Evolutionary conservation across 2,888 invertebrate genomes (phyloP).

Genomic region (Synanthedon vespiformis): DNA sequence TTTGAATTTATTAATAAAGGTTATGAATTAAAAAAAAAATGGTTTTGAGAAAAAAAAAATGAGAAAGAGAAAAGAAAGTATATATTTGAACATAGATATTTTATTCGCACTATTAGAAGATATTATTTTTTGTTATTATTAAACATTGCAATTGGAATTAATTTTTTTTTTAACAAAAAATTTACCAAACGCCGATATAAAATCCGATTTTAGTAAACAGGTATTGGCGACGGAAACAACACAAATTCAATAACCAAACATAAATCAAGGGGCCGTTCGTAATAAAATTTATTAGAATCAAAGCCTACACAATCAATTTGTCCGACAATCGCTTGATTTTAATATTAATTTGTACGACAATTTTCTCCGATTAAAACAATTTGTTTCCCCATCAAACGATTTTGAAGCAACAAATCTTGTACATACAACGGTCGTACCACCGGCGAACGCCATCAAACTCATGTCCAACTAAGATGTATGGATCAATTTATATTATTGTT

Average conservation of each 20-base stretch:
- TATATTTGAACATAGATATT: no score
- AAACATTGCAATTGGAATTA: no score
- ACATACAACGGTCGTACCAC: neutral
- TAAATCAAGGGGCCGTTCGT: no score
- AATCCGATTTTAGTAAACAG: neutral
- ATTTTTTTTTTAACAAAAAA: no score
- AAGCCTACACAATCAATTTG: neutral
- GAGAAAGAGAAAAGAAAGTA: no score
- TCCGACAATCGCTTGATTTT: neutral
- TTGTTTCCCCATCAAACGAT: neutral
- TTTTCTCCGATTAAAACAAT: neutral
- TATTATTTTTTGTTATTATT: no score
- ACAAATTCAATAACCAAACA: neutral
- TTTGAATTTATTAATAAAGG: no score
- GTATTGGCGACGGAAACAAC: neutral
- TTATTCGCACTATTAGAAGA: no score
- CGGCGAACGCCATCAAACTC: conserved; percentile 6
- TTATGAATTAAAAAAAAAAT: no score
- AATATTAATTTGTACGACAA: neutral
- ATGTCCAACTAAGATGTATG: conserved; percentile 13
- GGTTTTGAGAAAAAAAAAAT: no score
- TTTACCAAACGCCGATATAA: no score
- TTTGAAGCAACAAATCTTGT: neutral
- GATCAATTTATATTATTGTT: conserved; percentile 25
- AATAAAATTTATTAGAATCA: no score